phyloP scores from a whole-genome alignment of 2,113 vertebrate species.

The Solea solea region DNA sequence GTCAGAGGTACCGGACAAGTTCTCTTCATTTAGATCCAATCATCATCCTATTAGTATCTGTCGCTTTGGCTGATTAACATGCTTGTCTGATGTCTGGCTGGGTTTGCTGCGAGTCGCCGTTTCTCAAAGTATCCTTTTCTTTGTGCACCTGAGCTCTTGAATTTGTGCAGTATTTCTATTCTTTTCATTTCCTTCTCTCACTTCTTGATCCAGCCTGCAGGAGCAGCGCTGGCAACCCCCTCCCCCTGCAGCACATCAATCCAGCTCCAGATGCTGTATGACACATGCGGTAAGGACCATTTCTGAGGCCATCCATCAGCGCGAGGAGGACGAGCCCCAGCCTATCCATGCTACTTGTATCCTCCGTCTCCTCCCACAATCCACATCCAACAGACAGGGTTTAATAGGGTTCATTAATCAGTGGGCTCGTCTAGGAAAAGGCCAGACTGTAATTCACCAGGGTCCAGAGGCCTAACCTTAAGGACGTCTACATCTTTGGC shows the following conservation, averaged over 20 bases:
- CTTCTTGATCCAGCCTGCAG: conserved; percentile 43
- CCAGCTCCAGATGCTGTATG: conserved; percentile 68
- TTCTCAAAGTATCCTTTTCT: not conserved
- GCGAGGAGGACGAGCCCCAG: conserved; percentile 45
- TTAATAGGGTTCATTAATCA: conserved; percentile 81
- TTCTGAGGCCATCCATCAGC: conserved; percentile 74
- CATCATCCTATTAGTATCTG: conserved; percentile 59
- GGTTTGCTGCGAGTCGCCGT: not conserved
- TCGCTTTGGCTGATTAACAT: conserved; percentile 49
- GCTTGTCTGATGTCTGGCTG: conserved; percentile 24
- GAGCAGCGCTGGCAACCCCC: conserved; percentile 11
- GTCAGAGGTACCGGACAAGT: conserved; percentile 35
- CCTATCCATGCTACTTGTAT: conserved; percentile 48
- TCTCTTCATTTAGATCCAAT: conserved; percentile 62
- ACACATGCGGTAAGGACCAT: conserved; percentile 74
- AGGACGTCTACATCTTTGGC: conserved; percentile 45
- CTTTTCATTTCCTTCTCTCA: not conserved
- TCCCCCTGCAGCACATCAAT: conserved; percentile 48
- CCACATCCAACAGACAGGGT: conserved; percentile 60
- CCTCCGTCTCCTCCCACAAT: conserved; percentile 38
- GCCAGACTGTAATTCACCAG: conserved; percentile 48
- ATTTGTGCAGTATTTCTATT: not conserved
- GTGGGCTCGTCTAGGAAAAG: conserved; percentile 41
- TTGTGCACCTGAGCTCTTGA: not conserved
- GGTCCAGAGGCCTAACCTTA: conserved; percentile 25